Percentiles rank a stretch among this genome's conserved stretches.
Evolutionary conservation across 2,888 invertebrate genomes (phyloP).

Genomic region (Coleophora deauratella): DNA sequence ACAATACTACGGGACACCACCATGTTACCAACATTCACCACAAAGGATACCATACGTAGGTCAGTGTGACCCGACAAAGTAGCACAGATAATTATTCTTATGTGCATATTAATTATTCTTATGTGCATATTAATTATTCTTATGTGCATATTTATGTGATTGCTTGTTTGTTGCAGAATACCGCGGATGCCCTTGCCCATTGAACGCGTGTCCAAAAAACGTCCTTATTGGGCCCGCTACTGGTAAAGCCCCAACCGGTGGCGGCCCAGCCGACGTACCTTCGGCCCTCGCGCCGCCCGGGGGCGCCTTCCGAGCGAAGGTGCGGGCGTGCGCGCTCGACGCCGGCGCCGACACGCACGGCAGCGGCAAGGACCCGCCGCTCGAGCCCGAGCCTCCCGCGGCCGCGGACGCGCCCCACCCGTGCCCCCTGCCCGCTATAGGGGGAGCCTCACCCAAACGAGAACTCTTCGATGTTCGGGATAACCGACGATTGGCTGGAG

Average conservation of each 20-base stretch:
- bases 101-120: no score
- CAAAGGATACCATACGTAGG: slow-evolving; percentile 79
- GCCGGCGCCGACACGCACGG: slow-evolving; percentile 55
- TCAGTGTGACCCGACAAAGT: slow-evolving; percentile 42
- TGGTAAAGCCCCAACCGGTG: slow-evolving; percentile 91
- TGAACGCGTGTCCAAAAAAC: slow-evolving; percentile 98
- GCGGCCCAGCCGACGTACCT: slow-evolving; percentile 66
- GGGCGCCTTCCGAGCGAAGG: slow-evolving; percentile 70
- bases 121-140: no score
- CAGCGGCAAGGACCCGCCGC: slow-evolving; percentile 67
- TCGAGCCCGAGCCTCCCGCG: slow-evolving; percentile 51
- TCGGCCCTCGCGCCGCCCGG: slow-evolving; percentile 60
- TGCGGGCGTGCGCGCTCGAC: slow-evolving; percentile 60
- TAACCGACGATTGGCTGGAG: slow-evolving; percentile 46
- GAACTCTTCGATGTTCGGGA: slow-evolving; percentile 57
- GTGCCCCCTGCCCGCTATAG: slow-evolving; percentile 53
- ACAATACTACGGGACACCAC: slow-evolving; percentile 66
- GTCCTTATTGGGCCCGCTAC: slow-evolving; percentile 98
- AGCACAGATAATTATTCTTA: no score
- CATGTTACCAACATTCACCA: slow-evolving; percentile 73
- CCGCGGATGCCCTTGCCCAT: slow-evolving; percentile 87
- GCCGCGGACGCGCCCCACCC: slow-evolving; percentile 57
- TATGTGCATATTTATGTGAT: neutral
- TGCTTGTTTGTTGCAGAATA: slow-evolving; percentile 45
- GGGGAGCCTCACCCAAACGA: slow-evolving; percentile 62